These are phyloP conservation scores for Cylas formicarius DNA, from an alignment of 1,140 invertebrate species.

Conservation along the genomic window DNA sequence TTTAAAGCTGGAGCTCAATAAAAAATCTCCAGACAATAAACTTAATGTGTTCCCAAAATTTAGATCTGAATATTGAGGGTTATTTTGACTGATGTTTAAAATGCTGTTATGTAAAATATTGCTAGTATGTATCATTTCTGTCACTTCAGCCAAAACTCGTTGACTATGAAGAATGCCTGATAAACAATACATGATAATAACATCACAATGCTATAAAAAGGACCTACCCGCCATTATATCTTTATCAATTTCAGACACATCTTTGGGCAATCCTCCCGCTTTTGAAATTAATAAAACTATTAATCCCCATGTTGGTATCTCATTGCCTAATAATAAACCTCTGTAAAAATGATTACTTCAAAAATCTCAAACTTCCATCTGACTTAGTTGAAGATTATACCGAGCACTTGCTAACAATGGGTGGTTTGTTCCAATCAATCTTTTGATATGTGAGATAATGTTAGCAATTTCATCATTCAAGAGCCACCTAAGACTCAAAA, in stretches of 20 bases:
- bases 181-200: slow-evolving; percentile 4
- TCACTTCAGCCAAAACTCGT: slow-evolving; percentile 83
- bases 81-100: slow-evolving; percentile 28
- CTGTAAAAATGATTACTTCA: slow-evolving; percentile 22
- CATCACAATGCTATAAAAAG: neutral
- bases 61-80: slow-evolving; percentile 62
- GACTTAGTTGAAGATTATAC: no score
- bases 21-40: slow-evolving; percentile 54
- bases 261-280: slow-evolving; percentile 69
- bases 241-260: slow-evolving; percentile 69
- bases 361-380: no score
- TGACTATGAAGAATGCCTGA: slow-evolving; percentile 62
- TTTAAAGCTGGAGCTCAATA: slow-evolving; percentile 68
- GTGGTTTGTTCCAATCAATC: slow-evolving; percentile 89
- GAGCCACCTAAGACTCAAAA: slow-evolving; percentile 83
- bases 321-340: slow-evolving; percentile 27
- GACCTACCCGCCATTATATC: slow-evolving; percentile 64
- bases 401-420: slow-evolving; percentile 86
- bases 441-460: slow-evolving; percentile 81
- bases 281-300: slow-evolving; percentile 87
- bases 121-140: slow-evolving; percentile 96
- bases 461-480: slow-evolving; percentile 91
- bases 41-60: slow-evolving; percentile 93
- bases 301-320: slow-evolving; percentile 65
- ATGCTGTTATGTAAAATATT: slow-evolving; percentile 85